Percentiles rank a stretch among this genome's conserved stretches.
phyloP scores from a whole-genome alignment of 2,113 vertebrate genomes.

The Triplophysa dalaica region DNA sequence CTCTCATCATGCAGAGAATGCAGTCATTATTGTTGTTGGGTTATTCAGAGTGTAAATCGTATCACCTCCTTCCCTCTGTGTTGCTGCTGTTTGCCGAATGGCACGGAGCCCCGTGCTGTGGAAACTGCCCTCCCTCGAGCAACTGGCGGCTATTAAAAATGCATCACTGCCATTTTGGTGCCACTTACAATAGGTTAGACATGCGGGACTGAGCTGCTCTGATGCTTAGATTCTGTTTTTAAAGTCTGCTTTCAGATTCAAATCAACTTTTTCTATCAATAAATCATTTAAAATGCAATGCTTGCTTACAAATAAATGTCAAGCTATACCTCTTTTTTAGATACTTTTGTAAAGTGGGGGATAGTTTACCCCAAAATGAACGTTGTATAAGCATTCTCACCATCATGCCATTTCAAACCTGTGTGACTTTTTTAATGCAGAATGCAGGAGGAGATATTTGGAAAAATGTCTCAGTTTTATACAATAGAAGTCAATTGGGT shows the following conservation, averaged over 20 bases:
- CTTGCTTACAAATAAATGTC: too few species aligned
- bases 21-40: not conserved
- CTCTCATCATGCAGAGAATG: not conserved
- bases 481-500: too few species aligned
- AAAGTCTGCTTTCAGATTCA: not conserved
- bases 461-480: too few species aligned
- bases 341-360: not conserved
- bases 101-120: constrained; percentile 10
- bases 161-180: constrained; percentile 52
- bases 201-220: constrained; percentile 30
- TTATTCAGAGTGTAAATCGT: constrained; percentile 20
- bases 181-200: constrained; percentile 25
- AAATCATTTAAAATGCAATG: too few species aligned
- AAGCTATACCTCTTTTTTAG: not conserved
- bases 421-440: too few species aligned
- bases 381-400: too few species aligned
- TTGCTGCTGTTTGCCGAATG: constrained; percentile 15
- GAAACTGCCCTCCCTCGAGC: constrained; percentile 12
- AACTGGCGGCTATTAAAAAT: constrained; percentile 53
- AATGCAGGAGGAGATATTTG: too few species aligned
- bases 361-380: too few species aligned
- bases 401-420: too few species aligned
- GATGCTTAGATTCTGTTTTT: constrained; percentile 5
- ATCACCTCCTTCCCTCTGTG: constrained; percentile 27
- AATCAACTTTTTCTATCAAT: too few species aligned